phyloP scores from a whole-genome alignment of 2,888 invertebrate species.

The Embidobia sp. region DNA sequence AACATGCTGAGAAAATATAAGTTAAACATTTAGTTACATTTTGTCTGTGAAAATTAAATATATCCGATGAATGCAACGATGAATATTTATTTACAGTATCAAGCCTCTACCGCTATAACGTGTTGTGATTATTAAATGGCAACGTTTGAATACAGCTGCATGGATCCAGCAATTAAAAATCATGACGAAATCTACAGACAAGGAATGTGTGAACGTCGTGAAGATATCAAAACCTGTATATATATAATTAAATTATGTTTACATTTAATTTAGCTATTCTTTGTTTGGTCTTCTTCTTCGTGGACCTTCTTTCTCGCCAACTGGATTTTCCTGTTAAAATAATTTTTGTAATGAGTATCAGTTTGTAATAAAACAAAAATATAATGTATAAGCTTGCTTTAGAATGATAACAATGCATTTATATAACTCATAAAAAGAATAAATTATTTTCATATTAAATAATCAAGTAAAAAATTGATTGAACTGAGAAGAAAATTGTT shows the following conservation, averaged over 20 bases:
- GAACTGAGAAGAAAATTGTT: too few species aligned
- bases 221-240: slow-evolving; percentile 59
- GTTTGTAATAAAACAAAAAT: slow-evolving; percentile 43
- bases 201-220: slow-evolving; percentile 63
- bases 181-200: slow-evolving; percentile 58
- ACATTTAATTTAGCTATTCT: slow-evolving; percentile 71
- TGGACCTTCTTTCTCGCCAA: slow-evolving; percentile 75
- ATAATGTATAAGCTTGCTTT: too few species aligned
- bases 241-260: slow-evolving; percentile 64
- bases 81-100: too few species aligned
- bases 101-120: too few species aligned
- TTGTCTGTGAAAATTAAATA: too few species aligned
- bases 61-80: too few species aligned
- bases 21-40: too few species aligned
- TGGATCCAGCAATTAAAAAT: slow-evolving; percentile 34
- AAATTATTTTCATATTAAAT: too few species aligned
- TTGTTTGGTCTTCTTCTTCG: slow-evolving; percentile 80
- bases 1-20: too few species aligned
- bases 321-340: slow-evolving; percentile 70
- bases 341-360: not conserved
- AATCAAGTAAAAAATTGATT: too few species aligned
- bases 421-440: too few species aligned
- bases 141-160: slow-evolving; percentile 39
- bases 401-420: too few species aligned
- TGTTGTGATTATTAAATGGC: slow-evolving; percentile 25